Base-by-base conservation (phyloP, 2,888 invertebrate species). In the Harpagoxenus sublaevis region DNA sequence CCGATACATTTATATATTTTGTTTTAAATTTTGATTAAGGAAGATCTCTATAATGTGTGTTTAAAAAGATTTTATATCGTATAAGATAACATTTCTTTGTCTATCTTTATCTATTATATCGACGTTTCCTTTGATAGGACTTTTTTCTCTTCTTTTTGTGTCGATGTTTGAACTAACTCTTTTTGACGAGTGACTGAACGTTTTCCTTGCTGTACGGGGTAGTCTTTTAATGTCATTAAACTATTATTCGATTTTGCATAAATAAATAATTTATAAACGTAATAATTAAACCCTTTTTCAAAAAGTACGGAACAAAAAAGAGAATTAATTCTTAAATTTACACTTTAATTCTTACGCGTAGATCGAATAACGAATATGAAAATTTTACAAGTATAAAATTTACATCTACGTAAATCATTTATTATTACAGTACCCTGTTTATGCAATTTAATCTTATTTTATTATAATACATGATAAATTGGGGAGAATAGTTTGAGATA, bases 101-200 rank as follows among this genome's bases (percentile, higher is more conserved):
- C 42, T 55, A 55, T 55, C 28, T 77, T 42, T 39, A n/a, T 4
- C 15, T 48, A 35, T 48, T 48, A 48, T 66, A 10, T 66, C 18
- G 12, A 53, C n/a, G 1, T 42, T 66, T 28, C 8, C 31, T 31
- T 23, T 18, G 8, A 53, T 39, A 31, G 8, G 15, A 15, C 28
- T 68, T 68, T 10, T 12, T 31, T 60, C 23, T 57, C 12, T 28
- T 0, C 10, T 6, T 28, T 60, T 35, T 39, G 8, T 63, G 5
- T 71, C 23, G 18, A 31, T 45, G 18, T 55, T 45, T 68, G 12
- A 42, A 55, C 10, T 48, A 10, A 42, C 10, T 71, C 9, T 35
- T 57, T 70, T 70, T 77, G 0, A 35, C 23, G 23, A 28, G 15
- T 71, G 23, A 60, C 28, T 71, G 71, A 79, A 71, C 71, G 35